Conservation (phyloP, 2,888 invertebrate species). For the Hoplodrina blanda region DNA sequence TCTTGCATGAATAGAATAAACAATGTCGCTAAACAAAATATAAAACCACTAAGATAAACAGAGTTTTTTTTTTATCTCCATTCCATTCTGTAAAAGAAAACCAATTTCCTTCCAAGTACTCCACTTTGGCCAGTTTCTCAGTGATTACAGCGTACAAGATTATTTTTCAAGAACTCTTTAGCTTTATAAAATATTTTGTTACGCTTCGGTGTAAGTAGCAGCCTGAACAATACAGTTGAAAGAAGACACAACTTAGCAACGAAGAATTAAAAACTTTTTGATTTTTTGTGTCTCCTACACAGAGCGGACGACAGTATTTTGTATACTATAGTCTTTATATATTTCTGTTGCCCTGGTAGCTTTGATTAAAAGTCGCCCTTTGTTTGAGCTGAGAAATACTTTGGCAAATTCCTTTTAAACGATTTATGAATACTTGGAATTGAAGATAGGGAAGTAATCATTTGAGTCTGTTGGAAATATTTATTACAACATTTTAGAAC, state of each 20-base stretch:
- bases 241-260: slow-evolving; percentile 62
- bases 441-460: slow-evolving; percentile 7
- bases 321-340: slow-evolving; percentile 17
- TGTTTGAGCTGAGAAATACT: slow-evolving; percentile 40
- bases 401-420: slow-evolving; percentile 21
- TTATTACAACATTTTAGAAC: not conserved
- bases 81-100: slow-evolving; percentile 32
- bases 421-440: slow-evolving; percentile 6
- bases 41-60: slow-evolving; percentile 7
- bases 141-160: slow-evolving; percentile 33
- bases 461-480: not conserved
- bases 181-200: slow-evolving; percentile 35
- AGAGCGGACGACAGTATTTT: slow-evolving; percentile 32
- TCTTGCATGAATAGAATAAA: not conserved
- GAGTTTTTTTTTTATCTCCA: slow-evolving; percentile 26
- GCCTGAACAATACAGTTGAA: slow-evolving; percentile 56
- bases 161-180: slow-evolving; percentile 24
- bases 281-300: slow-evolving; percentile 64
- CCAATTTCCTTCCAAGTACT: slow-evolving; percentile 33
- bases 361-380: slow-evolving; percentile 47
- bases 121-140: slow-evolving; percentile 16
- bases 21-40: slow-evolving; percentile 10
- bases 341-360: slow-evolving; percentile 43
- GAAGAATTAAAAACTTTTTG: slow-evolving; percentile 68
- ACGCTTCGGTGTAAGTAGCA: slow-evolving; percentile 58